Base-by-base conservation (phyloP, 37 sponge, comb jelly and placozoan species). In the Axinella damicornis region DNA sequence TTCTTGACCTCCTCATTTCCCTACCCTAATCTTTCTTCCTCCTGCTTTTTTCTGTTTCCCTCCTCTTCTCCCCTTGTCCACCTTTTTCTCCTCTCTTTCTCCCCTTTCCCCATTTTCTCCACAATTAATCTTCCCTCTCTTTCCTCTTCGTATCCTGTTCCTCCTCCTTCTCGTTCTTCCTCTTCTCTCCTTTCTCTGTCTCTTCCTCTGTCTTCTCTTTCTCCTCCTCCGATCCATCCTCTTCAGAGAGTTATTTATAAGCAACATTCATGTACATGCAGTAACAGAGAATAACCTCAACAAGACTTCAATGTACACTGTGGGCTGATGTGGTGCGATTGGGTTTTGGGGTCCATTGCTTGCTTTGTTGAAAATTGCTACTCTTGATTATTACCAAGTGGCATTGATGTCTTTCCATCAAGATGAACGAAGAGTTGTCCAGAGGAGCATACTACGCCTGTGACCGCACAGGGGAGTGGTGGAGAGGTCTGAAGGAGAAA, bases 241-340 rank as follows among this genome's bases (percentile, higher is more conserved):
- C 57, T 19, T 18, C 57, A 56, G 15, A 15, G 17, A 19, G 57
- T 18, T 56, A 56, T 56, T 56, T 18, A 56, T 59, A 57, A 18
- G 58, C 78, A 66, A 92, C 95, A 58, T 85, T 89, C 76, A 78
- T 85, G 39, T 31, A 85, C 20, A 92, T 92, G 35, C n/a, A n/a
- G n/a, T n/a, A n/a, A n/a, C n/a, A n/a, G n/a, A n/a, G n/a, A n/a
- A n/a, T n/a, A n/a, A n/a, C n/a, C n/a, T n/a, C n/a, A n/a, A n/a
- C 30, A 14, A 65, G 16, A 65, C 13, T 21, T 65, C 16, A 24
- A 65, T 24, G 22, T 13, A 14, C 67, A 65, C 67, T 65, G 67
- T 65, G 25, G 16, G 25, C 22, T 12, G 5, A 12, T 30, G 31
- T 69, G 37, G 15, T 69, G 70, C 15, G 17, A 33, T 34, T 15